phyloP scores from a whole-genome alignment of 2,888 invertebrate genomes.

The Amiota mariae region DNA sequence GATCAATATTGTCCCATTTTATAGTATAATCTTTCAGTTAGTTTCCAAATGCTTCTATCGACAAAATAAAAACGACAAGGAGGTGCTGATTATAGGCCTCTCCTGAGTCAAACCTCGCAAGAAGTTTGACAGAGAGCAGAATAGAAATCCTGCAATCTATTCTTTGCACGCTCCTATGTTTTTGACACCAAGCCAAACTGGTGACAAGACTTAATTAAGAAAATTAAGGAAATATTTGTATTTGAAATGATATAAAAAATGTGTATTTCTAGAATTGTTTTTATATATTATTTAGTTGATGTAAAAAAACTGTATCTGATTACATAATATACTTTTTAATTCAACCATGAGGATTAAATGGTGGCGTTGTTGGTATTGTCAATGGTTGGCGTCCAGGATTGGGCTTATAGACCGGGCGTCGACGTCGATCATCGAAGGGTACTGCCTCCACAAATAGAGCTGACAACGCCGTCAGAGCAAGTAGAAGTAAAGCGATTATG shows the following conservation, averaged over 20 bases:
- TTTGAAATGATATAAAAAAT: neutral
- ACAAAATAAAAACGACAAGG: no score
- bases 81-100: no score
- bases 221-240: neutral
- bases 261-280: conserved; percentile 17
- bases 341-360: conserved; percentile 49
- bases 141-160: no score
- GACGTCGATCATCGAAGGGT: conserved; percentile 40
- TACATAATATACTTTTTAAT: neutral
- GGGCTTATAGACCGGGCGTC: neutral
- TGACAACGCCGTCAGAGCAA: conserved; percentile 41
- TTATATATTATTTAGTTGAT: neutral
- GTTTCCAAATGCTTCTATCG: no score
- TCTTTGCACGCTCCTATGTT: no score
- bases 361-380: conserved; percentile 45
- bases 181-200: no score
- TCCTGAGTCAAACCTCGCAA: no score
- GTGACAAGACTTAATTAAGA: no score
- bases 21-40: no score
- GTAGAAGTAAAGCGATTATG: conserved; percentile 31
- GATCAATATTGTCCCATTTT: no score
- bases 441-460: conserved; percentile 31
- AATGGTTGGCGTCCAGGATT: conserved; percentile 29
- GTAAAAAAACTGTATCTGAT: neutral
- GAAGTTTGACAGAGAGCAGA: no score